phyloP scores from a whole-genome alignment of 1,140 invertebrate genomes.

The Drosophila ogumai region DNA sequence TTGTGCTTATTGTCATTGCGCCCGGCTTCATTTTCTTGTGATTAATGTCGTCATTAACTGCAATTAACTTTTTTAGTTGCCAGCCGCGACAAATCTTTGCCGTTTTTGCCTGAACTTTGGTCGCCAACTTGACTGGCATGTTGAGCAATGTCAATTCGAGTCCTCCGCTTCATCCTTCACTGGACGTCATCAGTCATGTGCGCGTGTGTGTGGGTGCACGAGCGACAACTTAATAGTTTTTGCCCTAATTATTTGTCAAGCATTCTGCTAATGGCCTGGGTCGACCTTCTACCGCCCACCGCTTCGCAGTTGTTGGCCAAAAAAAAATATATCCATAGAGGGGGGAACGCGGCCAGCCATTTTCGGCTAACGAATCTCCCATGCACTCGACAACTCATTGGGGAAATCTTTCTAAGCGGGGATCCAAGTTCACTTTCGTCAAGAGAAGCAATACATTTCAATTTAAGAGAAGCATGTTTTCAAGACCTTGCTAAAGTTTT shows the following conservation, averaged over 20 bases:
- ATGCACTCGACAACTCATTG: slow-evolving; percentile 27
- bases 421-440: neutral
- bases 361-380: slow-evolving; percentile 33
- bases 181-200: slow-evolving; percentile 70
- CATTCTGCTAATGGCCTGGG: slow-evolving; percentile 77
- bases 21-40: slow-evolving; percentile 83
- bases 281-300: slow-evolving; percentile 34
- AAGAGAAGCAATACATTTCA: neutral
- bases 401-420: slow-evolving; percentile 16
- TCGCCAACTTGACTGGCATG: slow-evolving; percentile 76
- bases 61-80: slow-evolving; percentile 80
- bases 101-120: slow-evolving; percentile 74
- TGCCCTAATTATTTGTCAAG: slow-evolving; percentile 77
- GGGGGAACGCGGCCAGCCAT: neutral
- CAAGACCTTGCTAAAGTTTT: neutral
- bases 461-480: neutral
- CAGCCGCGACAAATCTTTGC: slow-evolving; percentile 75
- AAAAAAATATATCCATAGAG: neutral
- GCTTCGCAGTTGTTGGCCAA: slow-evolving; percentile 1
- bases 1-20: slow-evolving; percentile 79
- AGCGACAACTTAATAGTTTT: slow-evolving; percentile 68
- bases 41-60: slow-evolving; percentile 84
- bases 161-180: slow-evolving; percentile 56
- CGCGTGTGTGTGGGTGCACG: slow-evolving; percentile 17
- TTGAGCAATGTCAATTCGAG: slow-evolving; percentile 78